Evolutionary conservation across 2,888 invertebrate genomes (phyloP).

Genomic region (Oeneis ivallda): DNA sequence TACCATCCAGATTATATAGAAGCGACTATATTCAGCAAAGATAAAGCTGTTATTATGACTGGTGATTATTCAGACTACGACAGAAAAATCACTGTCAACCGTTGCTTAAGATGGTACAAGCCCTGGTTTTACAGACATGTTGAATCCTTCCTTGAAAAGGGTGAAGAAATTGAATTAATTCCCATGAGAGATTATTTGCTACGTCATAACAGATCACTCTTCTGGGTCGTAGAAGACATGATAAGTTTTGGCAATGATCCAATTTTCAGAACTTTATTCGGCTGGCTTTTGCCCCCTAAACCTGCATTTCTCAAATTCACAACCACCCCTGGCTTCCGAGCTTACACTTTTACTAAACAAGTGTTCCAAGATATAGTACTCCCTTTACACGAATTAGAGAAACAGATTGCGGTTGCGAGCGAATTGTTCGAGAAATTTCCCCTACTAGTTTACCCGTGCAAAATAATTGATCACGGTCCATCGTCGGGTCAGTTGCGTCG

Average conservation of each 20-base stretch:
- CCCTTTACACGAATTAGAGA: slow-evolving; percentile 84
- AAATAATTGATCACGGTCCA: slow-evolving; percentile 83
- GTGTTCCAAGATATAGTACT: slow-evolving; percentile 87
- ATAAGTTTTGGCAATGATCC: slow-evolving; percentile 86
- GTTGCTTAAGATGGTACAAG: slow-evolving; percentile 84
- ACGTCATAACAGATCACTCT: slow-evolving; percentile 85
- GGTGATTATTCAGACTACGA: slow-evolving; percentile 84
- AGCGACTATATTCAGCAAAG: slow-evolving; percentile 83
- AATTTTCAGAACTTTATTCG: slow-evolving; percentile 82
- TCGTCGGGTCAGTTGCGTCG: slow-evolving; percentile 81
- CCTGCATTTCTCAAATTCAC: slow-evolving; percentile 88
- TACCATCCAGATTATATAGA: slow-evolving; percentile 83
- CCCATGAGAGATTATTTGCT: slow-evolving; percentile 84
- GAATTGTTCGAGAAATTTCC: slow-evolving; percentile 85
- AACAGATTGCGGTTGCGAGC: slow-evolving; percentile 82
- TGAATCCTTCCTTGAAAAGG: slow-evolving; percentile 78
- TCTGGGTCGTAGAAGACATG: slow-evolving; percentile 88
- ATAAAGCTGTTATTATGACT: slow-evolving; percentile 85
- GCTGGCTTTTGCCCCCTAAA: slow-evolving; percentile 86
- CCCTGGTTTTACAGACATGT: slow-evolving; percentile 88
- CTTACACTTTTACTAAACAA: slow-evolving; percentile 86
- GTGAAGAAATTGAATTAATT: slow-evolving; percentile 81
- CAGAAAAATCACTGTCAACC: slow-evolving; percentile 74
- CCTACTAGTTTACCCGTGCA: slow-evolving; percentile 86
- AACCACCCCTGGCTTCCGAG: slow-evolving; percentile 85